Percentiles rank a stretch among this genome's conserved stretches.
Evolutionary conservation across 2,888 invertebrate species (phyloP).

Genomic region (Pyrocoelia pectoralis): DNA sequence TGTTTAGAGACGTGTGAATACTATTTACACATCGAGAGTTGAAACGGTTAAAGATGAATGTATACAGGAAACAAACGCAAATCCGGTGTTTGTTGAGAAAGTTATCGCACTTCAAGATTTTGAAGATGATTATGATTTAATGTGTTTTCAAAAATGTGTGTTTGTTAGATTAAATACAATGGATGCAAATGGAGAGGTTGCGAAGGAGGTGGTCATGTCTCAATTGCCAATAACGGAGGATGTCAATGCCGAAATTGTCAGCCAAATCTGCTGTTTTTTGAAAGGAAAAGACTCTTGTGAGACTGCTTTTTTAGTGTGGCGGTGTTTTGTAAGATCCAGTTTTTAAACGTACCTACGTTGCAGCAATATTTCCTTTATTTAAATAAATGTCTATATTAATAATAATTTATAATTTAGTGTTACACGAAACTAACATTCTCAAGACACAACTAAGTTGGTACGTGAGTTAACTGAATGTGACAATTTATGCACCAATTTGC

Average conservation of each 20-base stretch:
- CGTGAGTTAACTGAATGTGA: no score
- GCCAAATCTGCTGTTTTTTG: slow-evolving; percentile 58
- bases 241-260: not conserved
- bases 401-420: no score
- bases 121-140: slow-evolving; percentile 58
- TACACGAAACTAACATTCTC: no score
- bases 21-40: slow-evolving; percentile 3
- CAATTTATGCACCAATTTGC: no score
- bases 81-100: slow-evolving; percentile 5
- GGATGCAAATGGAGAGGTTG: slow-evolving; percentile 50
- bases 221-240: slow-evolving; percentile 52
- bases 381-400: no score
- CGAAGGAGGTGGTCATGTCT: slow-evolving; percentile 54
- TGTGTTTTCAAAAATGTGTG: slow-evolving; percentile 62
- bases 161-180: slow-evolving; percentile 60
- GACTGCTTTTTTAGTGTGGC: slow-evolving; percentile 41
- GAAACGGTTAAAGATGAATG: slow-evolving; percentile 4
- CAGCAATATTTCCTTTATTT: no score
- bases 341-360: no score
- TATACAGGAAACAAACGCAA: not conserved
- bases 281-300: slow-evolving; percentile 54
- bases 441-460: no score
- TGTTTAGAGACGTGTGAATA: not conserved
- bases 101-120: slow-evolving; percentile 56
- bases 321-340: slow-evolving; percentile 29